These are phyloP conservation scores for Thereva nobilitata DNA, from an alignment of 2,888 invertebrate species.

Conservation along the genomic window DNA sequence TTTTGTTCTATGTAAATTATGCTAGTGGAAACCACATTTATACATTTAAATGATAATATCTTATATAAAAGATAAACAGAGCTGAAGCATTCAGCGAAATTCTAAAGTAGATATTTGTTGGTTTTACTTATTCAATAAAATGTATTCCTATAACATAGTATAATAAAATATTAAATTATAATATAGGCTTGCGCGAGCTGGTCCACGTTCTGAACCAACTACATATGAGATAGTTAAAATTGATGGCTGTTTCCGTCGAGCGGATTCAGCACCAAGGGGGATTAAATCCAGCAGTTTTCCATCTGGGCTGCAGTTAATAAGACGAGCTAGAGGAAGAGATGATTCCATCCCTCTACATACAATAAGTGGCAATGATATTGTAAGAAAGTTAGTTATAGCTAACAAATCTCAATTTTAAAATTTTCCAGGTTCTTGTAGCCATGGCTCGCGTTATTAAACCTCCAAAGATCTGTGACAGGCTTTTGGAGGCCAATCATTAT, in stretches of 20 bases:
- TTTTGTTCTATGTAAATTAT: not conserved
- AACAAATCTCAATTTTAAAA: conserved; percentile 38
- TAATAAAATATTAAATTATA: conserved; percentile 3
- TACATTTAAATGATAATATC: no score
- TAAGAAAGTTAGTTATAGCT: conserved; percentile 47
- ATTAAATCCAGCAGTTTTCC: conserved; percentile 58
- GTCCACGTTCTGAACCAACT: conserved; percentile 72
- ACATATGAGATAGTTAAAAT: conserved; percentile 72
- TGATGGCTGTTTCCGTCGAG: conserved; percentile 66
- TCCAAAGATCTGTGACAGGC: conserved; percentile 67
- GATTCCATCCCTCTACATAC: conserved; percentile 60
- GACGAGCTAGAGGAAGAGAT: conserved; percentile 62
- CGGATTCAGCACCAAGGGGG: conserved; percentile 64
- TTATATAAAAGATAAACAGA: no score
- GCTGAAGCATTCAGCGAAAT: not conserved
- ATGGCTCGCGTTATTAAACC: conserved; percentile 75
- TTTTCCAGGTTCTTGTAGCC: conserved; percentile 66
- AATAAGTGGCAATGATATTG: conserved; percentile 66
- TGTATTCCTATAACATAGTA: not conserved
- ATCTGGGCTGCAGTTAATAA: conserved; percentile 56
- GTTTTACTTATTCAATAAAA: not conserved
- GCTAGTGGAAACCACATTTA: no score
- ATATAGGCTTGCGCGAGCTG: conserved; percentile 65
- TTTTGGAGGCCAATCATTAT: conserved; percentile 72
- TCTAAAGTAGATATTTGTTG: no score